Evolutionary conservation across 1,140 invertebrate genomes (phyloP), one percentile per base, ranked within the genome.

Genomic region (Drosophila nikananu): DNA sequence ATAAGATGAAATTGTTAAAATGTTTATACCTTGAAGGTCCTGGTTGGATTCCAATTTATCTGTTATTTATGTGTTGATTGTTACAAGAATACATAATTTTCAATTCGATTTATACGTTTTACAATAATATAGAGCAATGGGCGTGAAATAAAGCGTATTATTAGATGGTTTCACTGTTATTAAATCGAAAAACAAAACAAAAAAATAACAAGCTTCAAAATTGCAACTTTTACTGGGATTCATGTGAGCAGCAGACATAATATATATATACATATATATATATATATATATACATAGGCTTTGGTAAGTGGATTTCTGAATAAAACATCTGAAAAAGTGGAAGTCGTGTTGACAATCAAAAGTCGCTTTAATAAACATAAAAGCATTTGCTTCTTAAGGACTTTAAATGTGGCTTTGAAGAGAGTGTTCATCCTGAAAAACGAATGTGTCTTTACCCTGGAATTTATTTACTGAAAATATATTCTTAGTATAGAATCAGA

Each of bases 11-110:
- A 89, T 89, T 78, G 80, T 92, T 91, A 91, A 74, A 91, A 92
- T 86, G 57, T 72, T 91, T 86, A 91, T 93, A 93, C 92, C 92
- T 93, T 93, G 82, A 92, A 93, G 77, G 92, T 93, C 92, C 92
- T 93, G 76, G 92, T 92, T 74, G 92, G 92, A 91, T 93, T 92
- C 92, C 92, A 93, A 93, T 93, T 93, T 78, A 93, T 93, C 92
- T 93, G 92, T 93, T 92, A 86, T 91, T 91, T 91, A 90, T 81
- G 73, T 86, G 68, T 84, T 77, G 83, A 70, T 82, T 80, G 86
- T 87, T 87, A 84, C 60, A 87, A 83, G 67, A 71, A 83, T 83
- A 86, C 77, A 79, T 79, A 81, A 58, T 83, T 72, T 86, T 62
- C 72, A 51, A 49, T 65, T 65, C 77, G 81, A 80, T 76, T 60